Evolutionary conservation across 2,797 vertebrate genomes (phyloP).

Genomic region (Thripadectes ignobilis): DNA sequence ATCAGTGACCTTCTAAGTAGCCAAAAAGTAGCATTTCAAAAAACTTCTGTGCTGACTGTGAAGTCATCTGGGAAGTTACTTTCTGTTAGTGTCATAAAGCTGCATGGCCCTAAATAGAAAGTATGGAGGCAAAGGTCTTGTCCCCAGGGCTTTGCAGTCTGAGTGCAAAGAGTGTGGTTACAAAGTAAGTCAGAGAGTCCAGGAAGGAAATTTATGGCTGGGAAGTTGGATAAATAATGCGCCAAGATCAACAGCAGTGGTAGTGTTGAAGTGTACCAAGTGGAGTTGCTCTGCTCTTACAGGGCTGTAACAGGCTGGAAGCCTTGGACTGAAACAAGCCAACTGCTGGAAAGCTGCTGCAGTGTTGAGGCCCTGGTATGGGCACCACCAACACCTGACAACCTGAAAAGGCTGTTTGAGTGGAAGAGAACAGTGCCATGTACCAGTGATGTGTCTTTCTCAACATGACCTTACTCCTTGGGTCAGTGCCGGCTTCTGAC

Average conservation of each 20-base stretch:
- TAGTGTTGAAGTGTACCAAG: neutral
- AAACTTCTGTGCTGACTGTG: neutral
- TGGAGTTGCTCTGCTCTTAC: neutral
- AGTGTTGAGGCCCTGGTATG: neutral
- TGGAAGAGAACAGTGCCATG: neutral
- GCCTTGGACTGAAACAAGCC: neutral
- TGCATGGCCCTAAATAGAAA: constrained; percentile 50
- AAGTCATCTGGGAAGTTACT: constrained; percentile 29
- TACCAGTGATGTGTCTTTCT: neutral
- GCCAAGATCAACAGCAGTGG: constrained; percentile 43
- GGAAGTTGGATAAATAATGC: constrained; percentile 18
- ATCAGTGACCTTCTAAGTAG: neutral
- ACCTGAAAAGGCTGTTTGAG: neutral
- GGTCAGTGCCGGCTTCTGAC: rapidly evolving
- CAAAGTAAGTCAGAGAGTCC: neutral
- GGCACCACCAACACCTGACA: neutral
- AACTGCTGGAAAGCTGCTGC: neutral
- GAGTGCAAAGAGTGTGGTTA: neutral
- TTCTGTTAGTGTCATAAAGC: constrained; percentile 24
- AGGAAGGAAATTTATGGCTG: constrained; percentile 38
- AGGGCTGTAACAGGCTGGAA: neutral
- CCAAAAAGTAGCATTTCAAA: neutral
- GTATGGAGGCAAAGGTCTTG: neutral
- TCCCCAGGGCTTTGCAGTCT: constrained; percentile 17
- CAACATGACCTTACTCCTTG: rapidly evolving